These are phyloP conservation scores for Etheostoma perlongum DNA, from an alignment of 2,797 vertebrate genomes.

Conservation along the genomic window DNA sequence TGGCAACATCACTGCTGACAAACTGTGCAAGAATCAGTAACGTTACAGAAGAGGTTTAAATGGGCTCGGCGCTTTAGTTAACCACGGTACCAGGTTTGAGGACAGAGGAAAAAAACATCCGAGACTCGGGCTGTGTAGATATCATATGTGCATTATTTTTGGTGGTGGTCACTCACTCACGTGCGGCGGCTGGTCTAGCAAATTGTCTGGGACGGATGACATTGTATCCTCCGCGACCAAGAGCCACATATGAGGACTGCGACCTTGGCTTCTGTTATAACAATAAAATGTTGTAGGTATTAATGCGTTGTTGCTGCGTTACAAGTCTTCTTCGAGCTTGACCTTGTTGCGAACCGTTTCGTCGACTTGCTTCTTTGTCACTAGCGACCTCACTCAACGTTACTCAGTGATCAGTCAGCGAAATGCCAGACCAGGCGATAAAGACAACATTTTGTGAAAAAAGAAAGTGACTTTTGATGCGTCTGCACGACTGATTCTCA, in stretches of 20 bases:
- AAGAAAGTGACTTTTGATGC: slow-evolving; percentile 66
- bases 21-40: slow-evolving; percentile 41
- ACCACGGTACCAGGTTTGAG: slow-evolving; percentile 9
- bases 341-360: slow-evolving; percentile 83
- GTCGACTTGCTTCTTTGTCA: slow-evolving; percentile 80
- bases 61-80: slow-evolving; percentile 36
- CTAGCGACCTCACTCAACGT: slow-evolving; percentile 52
- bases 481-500: slow-evolving; percentile 20
- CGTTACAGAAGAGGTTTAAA: slow-evolving; percentile 44
- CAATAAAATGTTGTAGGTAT: slow-evolving; percentile 49
- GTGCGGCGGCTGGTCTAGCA: slow-evolving; percentile 51
- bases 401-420: slow-evolving; percentile 69
- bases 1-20: slow-evolving; percentile 38
- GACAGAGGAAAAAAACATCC: neutral
- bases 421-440: slow-evolving; percentile 61
- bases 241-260: slow-evolving; percentile 55
- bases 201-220: slow-evolving; percentile 80
- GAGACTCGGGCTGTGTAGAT: slow-evolving; percentile 22
- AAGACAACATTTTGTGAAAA: slow-evolving; percentile 42
- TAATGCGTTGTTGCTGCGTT: slow-evolving; percentile 36
- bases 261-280: slow-evolving; percentile 70
- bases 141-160: slow-evolving; percentile 39
- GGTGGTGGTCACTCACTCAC: slow-evolving; percentile 60
- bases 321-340: slow-evolving; percentile 58
- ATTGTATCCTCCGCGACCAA: slow-evolving; percentile 66